These are phyloP conservation scores for Eubasilissa regina DNA, from an alignment of 1,140 invertebrate species.

Conservation along the genomic window DNA sequence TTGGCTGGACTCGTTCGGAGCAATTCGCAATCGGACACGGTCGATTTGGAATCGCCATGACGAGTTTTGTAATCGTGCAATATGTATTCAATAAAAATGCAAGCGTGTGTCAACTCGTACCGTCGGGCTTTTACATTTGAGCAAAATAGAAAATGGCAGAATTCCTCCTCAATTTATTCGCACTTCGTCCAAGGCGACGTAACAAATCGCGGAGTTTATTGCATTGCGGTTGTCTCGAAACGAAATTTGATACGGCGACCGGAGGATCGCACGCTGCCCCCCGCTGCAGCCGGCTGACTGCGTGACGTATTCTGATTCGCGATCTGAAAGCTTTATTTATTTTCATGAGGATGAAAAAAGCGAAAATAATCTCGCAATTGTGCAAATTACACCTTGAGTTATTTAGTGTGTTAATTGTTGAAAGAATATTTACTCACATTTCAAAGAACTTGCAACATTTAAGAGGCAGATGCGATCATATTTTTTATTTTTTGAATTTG, in stretches of 20 bases:
- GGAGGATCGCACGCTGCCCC: slow-evolving; percentile 42
- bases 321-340: slow-evolving; percentile 5
- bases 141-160: slow-evolving; percentile 51
- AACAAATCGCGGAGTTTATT: slow-evolving; percentile 59
- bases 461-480: no score
- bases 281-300: no score
- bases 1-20: slow-evolving; percentile 29
- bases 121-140: slow-evolving; percentile 36
- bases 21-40: slow-evolving; percentile 27
- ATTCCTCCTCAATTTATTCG: slow-evolving; percentile 53
- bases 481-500: no score
- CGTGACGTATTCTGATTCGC: slow-evolving; percentile 29
- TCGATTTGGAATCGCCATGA: slow-evolving; percentile 1
- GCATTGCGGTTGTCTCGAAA: slow-evolving; percentile 55
- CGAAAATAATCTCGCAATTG: no score
- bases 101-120: slow-evolving; percentile 34
- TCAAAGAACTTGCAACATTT: no score
- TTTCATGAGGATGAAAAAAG: no score
- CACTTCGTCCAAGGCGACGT: slow-evolving; percentile 44
- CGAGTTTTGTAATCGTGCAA: slow-evolving; percentile 48
- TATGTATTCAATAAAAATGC: slow-evolving; percentile 54
- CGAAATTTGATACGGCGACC: slow-evolving; percentile 58
- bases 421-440: no score
- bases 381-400: no score
- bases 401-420: no score